Conservation (phyloP, 2,113 vertebrate genomes). For the Urocitellus parryii region DNA sequence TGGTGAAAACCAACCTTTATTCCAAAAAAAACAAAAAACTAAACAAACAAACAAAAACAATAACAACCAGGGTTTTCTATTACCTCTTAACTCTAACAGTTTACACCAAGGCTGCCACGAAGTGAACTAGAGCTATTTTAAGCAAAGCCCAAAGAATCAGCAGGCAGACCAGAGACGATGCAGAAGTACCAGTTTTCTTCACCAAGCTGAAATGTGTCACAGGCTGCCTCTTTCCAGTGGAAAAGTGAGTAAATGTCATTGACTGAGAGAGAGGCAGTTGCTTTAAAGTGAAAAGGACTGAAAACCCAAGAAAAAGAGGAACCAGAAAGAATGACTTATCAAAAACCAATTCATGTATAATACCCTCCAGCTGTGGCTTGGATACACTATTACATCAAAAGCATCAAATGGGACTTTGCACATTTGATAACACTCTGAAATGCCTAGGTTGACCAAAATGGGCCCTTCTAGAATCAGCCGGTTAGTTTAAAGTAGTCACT, state of each 20-base stretch:
- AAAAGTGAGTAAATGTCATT: neutral
- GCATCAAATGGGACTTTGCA: neutral
- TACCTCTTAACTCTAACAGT: neutral
- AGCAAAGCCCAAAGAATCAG: neutral
- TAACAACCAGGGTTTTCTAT: neutral
- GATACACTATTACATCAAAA: neutral
- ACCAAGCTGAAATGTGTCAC: neutral
- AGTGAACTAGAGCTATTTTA: neutral
- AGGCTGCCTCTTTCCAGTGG: neutral
- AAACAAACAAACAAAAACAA: too few relatives aligned
- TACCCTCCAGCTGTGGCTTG: neutral
- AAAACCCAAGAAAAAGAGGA: conserved; percentile 27
- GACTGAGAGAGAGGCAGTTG: neutral
- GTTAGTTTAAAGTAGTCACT: neutral
- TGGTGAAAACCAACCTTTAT: neutral
- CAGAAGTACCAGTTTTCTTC: conserved; percentile 24
- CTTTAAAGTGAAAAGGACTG: neutral
- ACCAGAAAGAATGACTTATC: neutral
- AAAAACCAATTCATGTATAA: neutral
- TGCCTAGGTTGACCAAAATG: neutral
- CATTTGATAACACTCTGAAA: neutral
- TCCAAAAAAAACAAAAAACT: too few relatives aligned
- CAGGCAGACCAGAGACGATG: neutral
- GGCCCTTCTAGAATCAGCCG: neutral
- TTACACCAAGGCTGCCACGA: neutral